A percentile compares a stretch with the other conserved stretches of the same genome.
Evolutionary conservation across 2,113 vertebrate species (phyloP).

Genomic region (Malurus cyaneus): DNA sequence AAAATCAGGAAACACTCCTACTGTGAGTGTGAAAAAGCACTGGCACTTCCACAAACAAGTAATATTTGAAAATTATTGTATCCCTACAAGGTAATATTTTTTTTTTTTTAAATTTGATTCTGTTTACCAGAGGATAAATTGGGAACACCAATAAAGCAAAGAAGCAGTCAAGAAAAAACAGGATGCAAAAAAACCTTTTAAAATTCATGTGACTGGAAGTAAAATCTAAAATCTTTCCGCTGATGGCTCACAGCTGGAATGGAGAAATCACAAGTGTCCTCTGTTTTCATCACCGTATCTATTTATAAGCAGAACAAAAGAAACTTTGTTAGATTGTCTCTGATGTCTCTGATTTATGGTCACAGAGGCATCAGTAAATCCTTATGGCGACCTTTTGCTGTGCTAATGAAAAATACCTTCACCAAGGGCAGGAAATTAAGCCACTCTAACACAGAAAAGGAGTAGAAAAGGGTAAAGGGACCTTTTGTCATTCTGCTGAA

Average conservation of each 20-base stretch:
- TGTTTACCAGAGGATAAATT: neutral
- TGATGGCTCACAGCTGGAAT: neutral
- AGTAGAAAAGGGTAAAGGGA: neutral
- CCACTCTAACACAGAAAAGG: neutral
- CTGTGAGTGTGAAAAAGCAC: neutral
- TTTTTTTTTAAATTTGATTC: neutral
- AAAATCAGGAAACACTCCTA: neutral
- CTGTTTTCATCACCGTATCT: neutral
- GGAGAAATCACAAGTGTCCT: neutral
- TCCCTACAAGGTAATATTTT: neutral
- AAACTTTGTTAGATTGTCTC: neutral
- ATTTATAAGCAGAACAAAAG: neutral
- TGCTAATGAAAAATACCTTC: neutral
- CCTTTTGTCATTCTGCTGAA: neutral
- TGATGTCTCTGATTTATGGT: neutral
- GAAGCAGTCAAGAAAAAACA: neutral
- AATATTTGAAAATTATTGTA: neutral
- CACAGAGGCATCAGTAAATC: neutral
- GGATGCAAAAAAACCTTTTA: neutral
- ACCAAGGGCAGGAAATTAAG: neutral
- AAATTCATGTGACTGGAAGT: neutral
- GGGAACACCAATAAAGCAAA: neutral
- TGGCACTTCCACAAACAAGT: neutral
- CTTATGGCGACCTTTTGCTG: neutral
- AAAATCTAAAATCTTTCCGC: neutral